Percentiles rank a stretch among this genome's conserved stretches.
phyloP scores from a whole-genome alignment of 2,797 vertebrate genomes.

The Apogon hyalosoma region DNA sequence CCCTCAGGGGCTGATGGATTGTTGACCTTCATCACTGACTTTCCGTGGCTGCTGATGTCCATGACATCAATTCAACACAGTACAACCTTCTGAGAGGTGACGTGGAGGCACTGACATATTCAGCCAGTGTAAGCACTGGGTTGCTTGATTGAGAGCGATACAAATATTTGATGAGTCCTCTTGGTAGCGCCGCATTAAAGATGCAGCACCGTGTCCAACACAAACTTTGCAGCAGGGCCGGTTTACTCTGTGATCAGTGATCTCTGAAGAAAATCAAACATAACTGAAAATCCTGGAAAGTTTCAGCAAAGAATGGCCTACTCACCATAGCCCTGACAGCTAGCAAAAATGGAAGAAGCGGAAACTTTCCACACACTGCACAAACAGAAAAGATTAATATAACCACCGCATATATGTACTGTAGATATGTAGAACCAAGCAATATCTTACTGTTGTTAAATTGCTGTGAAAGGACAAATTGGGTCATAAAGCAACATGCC shows the following conservation, averaged over 20 bases:
- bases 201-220: constrained; percentile 74
- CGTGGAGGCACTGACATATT: constrained; percentile 51
- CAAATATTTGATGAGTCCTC: constrained; percentile 83
- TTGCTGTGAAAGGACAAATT: constrained; percentile 30
- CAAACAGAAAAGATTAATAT: not conserved
- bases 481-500: constrained; percentile 40
- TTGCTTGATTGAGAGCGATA: constrained; percentile 71
- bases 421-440: not conserved
- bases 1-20: constrained; percentile 58
- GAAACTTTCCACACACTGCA: constrained; percentile 8
- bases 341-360: constrained; percentile 1
- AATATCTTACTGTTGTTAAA: constrained; percentile 21
- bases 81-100: constrained; percentile 50
- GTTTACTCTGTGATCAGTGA: constrained; percentile 61
- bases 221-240: constrained; percentile 58
- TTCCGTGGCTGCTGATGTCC: constrained; percentile 72
- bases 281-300: constrained; percentile 9
- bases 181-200: constrained; percentile 76
- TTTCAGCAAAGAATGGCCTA: constrained; percentile 16
- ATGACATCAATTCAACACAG: constrained; percentile 50
- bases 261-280: constrained; percentile 34
- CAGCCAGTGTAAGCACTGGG: constrained; percentile 60
- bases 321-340: not conserved
- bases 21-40: constrained; percentile 74
- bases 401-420: not conserved